A percentile compares a stretch with the other conserved stretches of the same genome.
These are phyloP conservation scores for Aphelocoma coerulescens DNA, from an alignment of 2,113 vertebrate species.

Conservation along the genomic window DNA sequence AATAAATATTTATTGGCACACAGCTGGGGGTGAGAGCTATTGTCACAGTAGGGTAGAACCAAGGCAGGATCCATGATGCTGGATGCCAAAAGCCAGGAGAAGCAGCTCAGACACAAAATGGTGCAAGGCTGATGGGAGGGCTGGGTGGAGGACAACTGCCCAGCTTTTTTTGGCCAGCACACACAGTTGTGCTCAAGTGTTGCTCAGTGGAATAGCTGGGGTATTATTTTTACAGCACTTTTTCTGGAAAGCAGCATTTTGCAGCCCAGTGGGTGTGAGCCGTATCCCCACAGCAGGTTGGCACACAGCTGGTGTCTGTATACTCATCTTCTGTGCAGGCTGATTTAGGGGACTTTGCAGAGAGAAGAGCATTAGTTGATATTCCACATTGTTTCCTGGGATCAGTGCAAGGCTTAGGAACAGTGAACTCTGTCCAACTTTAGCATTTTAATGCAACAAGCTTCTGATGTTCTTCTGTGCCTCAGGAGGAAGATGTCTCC, in stretches of 20 bases:
- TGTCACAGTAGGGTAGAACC: neutral
- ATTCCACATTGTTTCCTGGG: neutral
- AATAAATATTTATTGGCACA: neutral
- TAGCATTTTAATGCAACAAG: neutral
- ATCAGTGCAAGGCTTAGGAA: neutral
- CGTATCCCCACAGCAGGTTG: neutral
- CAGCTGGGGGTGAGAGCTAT: neutral
- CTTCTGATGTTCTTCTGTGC: neutral
- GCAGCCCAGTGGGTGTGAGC: neutral
- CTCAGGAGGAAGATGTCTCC: neutral
- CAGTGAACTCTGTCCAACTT: neutral
- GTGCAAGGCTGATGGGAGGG: neutral
- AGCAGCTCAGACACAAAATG: neutral
- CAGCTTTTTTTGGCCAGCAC: neutral
- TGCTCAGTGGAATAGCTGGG: neutral
- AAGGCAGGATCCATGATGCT: neutral
- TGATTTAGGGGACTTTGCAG: neutral
- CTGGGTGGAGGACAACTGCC: neutral
- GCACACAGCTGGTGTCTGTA: neutral
- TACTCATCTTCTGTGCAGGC: neutral
- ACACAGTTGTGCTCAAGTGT: neutral
- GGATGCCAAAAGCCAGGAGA: neutral
- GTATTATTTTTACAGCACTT: neutral
- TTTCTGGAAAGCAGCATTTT: slow-evolving; percentile 18
- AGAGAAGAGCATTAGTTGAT: neutral